Evolutionary conservation across 1,140 invertebrate genomes (phyloP), one percentile per base, ranked within the genome.

Genomic region (Drosophila kanapiae): DNA sequence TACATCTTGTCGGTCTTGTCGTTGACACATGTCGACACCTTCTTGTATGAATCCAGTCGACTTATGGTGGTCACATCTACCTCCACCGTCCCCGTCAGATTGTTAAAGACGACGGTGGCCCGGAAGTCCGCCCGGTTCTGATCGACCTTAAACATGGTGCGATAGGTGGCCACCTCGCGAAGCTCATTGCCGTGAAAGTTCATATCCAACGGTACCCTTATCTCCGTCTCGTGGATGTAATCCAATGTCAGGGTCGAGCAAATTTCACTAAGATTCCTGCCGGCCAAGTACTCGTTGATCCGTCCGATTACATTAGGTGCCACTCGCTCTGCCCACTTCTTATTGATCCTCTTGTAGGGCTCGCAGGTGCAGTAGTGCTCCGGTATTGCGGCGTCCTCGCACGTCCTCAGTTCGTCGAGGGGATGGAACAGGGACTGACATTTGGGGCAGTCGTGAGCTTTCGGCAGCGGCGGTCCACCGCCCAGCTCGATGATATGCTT

Each of bases 351-450:
- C 27, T 93, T 91, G 51, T 94, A 95, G 0, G 94, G 93, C 13
- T 93, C 93, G 67, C 97, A 98, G 14, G 95, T 95, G 86, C 97
- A 98, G 95, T 96, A 98, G 80, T 97, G 96, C 42, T 95, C 94
- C 1, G 94, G 92, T 6, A 98, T 95, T 0, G 94, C 94, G 1
- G 95, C 96, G 45, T 96, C 95, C 4, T 91, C 80, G 88, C 97
- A 98, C 0, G 95, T 95, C 33, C 97, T 93, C 37, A 95, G 93
- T 4, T 83, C 90, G 0, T 95, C 94, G 4, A 96, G 93, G 37
- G 94, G 93, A 11, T 94, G 82, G 65, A 98, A 96, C 9, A 98
- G 86, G 63, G 95, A 96, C 7, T 94, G 93, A 62, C 97, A 97
- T 6, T 92, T 93, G 4, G 95, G 93, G 85, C 96, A 96, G 42